phyloP scores from a whole-genome alignment of 2,888 invertebrate genomes.

The Alloplasta piceator region DNA sequence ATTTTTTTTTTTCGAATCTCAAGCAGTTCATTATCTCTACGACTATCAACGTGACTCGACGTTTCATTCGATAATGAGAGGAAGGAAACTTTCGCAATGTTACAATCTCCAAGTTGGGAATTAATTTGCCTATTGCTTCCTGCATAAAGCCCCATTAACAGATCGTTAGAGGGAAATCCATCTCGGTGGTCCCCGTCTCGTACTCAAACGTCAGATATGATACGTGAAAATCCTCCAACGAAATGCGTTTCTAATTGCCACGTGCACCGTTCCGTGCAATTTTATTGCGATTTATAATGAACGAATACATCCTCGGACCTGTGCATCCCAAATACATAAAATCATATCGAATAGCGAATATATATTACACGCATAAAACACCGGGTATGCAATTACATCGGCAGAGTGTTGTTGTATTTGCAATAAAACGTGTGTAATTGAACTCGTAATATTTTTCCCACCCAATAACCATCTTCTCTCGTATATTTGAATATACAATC shows the following conservation, averaged over 20 bases:
- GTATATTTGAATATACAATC: background rate
- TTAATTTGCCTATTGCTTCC: constrained; percentile 5
- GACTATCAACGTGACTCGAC: too few relatives aligned
- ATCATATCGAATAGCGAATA: background rate
- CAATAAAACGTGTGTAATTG: background rate
- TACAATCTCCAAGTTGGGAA: background rate
- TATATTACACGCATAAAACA: background rate
- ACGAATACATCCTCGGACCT: constrained; percentile 1
- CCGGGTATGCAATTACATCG: constrained; percentile 4
- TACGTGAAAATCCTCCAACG: background rate
- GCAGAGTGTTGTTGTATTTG: constrained; percentile 17
- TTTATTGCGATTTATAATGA: constrained; percentile 37
- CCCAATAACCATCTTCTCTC: background rate
- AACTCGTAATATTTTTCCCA: constrained; percentile 7
- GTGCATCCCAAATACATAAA: background rate
- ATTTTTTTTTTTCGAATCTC: too few relatives aligned
- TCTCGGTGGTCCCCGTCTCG: constrained; percentile 31
- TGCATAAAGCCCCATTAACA: constrained; percentile 31
- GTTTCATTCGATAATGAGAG: too few relatives aligned
- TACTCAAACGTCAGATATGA: background rate
- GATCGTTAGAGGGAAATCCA: constrained; percentile 52
- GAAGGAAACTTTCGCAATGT: background rate
- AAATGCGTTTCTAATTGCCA: constrained; percentile 36
- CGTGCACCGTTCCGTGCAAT: constrained; percentile 7
- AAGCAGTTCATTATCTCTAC: too few relatives aligned